Base-by-base conservation (phyloP, 2,113 vertebrate genomes). In the Acrocephalus arundinaceus region DNA sequence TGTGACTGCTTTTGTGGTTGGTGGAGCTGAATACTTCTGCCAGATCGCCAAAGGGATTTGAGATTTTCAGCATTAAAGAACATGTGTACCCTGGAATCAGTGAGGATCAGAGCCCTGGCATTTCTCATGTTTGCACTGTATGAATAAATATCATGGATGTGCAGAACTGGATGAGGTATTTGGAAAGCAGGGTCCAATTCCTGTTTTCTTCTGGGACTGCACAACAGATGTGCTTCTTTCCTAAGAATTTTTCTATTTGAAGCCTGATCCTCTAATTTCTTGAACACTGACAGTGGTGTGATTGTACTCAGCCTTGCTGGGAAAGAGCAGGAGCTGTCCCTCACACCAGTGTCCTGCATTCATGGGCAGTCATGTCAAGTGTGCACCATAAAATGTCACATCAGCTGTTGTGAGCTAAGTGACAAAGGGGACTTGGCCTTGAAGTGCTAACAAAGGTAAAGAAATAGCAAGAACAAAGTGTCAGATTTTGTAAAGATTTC, bases 361-460 rank as follows among this genome's bases (percentile, higher is more conserved):
- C 12, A 16, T 18, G 28, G 68, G 67, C 82, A 83, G 39, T 51
- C 51, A 1, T 30, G 76, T 49, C 63, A 68, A 67, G 43, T 14
- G 30, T 78, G 48, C 63, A 37, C 63, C 72, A 10, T 28, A 63
- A 77, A 83, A 86, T 77, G 61, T 90, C 86, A 89, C 33, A 81
- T 73, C 48, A 79, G 41, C 70, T 80, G 21, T 51, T 80, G 66
- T 76, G 63, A 33, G 74, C 63, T 49, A 61, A 63, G 35, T 24
- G 49, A 76, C 81, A 90, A 76, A 85, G 59, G 37, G 58, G 22
- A 82, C 11, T 0, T 66, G 54, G 71, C 85, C 74, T 91, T 93
- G n/a, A 89, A 91, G 59, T 90, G 63, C 55, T 70, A 85, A 90
- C 54, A 91, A 88, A 90, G 41, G n/a, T 63, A 71, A 86, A 87